These are phyloP conservation scores for Scaptomyza hsui DNA, from an alignment of 1,140 invertebrate species.

Conservation along the genomic window DNA sequence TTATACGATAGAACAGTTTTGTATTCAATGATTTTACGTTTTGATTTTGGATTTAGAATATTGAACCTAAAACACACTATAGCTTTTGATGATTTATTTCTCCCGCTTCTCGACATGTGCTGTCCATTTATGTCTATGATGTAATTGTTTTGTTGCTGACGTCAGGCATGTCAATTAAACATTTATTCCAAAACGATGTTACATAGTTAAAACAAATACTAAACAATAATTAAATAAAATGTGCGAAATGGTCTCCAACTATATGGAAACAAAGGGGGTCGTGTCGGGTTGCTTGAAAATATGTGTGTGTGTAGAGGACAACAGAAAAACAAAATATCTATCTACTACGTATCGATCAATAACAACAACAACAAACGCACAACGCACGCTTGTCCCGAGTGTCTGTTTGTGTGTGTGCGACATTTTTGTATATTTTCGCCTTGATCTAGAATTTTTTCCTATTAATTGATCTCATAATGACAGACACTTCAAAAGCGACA, in stretches of 20 bases:
- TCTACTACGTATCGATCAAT: constrained; percentile 42
- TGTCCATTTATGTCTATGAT: constrained; percentile 31
- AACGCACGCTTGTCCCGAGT: constrained; percentile 36
- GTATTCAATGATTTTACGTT: not conserved
- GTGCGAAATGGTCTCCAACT: constrained; percentile 16
- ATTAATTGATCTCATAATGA: constrained; percentile 84
- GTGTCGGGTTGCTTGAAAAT: not conserved
- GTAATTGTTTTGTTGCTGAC: constrained; percentile 33
- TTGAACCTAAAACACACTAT: not conserved
- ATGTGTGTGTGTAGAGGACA: constrained; percentile 31
- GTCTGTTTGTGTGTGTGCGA: constrained; percentile 51
- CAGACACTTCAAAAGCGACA: constrained; percentile 83
- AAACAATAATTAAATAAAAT: constrained; percentile 37
- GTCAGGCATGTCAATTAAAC: constrained; percentile 29
- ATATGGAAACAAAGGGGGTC: constrained; percentile 37
- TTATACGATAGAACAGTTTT: not conserved
- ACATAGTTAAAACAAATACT: constrained; percentile 9
- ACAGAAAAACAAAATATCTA: constrained; percentile 47
- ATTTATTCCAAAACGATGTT: constrained; percentile 6
- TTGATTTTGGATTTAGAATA: not conserved
- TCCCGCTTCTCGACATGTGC: not conserved
- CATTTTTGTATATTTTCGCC: constrained; percentile 78
- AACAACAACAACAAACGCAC: constrained; percentile 40
- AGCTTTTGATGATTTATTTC: constrained; percentile 13
- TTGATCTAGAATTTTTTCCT: constrained; percentile 83